Percentiles rank a stretch among this genome's conserved stretches.
phyloP scores from a whole-genome alignment of 2,888 invertebrate genomes.

The Drosophila nr. perissopoda region DNA sequence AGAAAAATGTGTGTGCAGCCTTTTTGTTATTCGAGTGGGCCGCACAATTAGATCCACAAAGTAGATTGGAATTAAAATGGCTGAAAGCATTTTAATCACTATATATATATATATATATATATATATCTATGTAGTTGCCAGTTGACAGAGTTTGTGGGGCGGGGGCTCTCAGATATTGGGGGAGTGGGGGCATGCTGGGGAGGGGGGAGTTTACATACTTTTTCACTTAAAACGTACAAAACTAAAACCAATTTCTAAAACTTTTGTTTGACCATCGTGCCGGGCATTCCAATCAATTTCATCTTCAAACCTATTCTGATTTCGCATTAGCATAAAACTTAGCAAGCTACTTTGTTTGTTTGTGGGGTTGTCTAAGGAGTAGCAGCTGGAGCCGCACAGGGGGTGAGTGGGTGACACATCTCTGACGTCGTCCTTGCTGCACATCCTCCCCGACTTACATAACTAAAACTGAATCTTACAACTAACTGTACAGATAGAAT shows the following conservation, averaged over 20 bases:
- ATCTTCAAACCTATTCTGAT: conserved; percentile 41
- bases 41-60: conserved; percentile 31
- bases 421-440: not conserved
- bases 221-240: conserved; percentile 35
- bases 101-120: conserved; percentile 4
- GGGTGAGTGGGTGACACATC: not conserved
- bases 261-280: conserved; percentile 48
- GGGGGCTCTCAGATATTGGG: not conserved
- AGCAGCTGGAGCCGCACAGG: conserved; percentile 11
- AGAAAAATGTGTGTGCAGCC: conserved; percentile 55
- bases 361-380: conserved; percentile 12
- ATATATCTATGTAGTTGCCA: conserved; percentile 10
- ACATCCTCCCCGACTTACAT: conserved; percentile 18
- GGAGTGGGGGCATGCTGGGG: not conserved
- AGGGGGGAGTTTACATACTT: conserved; percentile 27
- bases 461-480: conserved; percentile 46
- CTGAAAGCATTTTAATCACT: conserved; percentile 21
- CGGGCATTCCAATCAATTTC: conserved; percentile 49
- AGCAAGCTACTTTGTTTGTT: conserved; percentile 50
- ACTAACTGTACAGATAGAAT: conserved; percentile 68
- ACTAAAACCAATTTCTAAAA: conserved; percentile 42
- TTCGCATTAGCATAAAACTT: conserved; percentile 54
- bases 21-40: conserved; percentile 70
- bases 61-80: conserved; percentile 35
- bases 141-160: conserved; percentile 1